These are phyloP conservation scores for Leptocoma aspasia DNA, from an alignment of 2,113 vertebrate species.

Conservation along the genomic window DNA sequence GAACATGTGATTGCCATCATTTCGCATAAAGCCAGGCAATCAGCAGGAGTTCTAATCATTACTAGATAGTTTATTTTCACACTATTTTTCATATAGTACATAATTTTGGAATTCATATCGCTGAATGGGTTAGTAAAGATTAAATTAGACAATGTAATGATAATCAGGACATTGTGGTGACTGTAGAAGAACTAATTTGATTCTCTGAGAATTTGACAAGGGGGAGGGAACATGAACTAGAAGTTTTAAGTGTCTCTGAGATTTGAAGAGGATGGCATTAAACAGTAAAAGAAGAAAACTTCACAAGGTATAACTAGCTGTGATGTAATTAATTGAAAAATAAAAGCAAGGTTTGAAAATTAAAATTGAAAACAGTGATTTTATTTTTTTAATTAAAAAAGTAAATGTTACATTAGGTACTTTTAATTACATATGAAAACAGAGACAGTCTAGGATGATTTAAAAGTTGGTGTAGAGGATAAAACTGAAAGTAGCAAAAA, in stretches of 20 bases:
- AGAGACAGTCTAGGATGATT: not conserved
- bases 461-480: not conserved
- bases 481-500: not conserved
- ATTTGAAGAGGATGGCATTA: not conserved
- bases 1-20: constrained; percentile 52
- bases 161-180: constrained; percentile 66
- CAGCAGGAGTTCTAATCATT: constrained; percentile 53
- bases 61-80: constrained; percentile 53
- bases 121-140: constrained; percentile 55
- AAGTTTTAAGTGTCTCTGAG: not conserved
- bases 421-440: not conserved
- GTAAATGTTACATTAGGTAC: not conserved
- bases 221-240: not conserved
- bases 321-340: not conserved
- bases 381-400: not conserved
- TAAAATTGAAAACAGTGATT: not conserved
- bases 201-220: constrained; percentile 28
- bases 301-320: not conserved
- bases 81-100: constrained; percentile 44
- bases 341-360: not conserved
- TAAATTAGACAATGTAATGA: constrained; percentile 63
- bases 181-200: constrained; percentile 59
- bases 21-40: constrained; percentile 34
- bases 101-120: constrained; percentile 39
- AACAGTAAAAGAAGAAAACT: not conserved